Percentiles rank a stretch among this genome's conserved stretches.
These are phyloP conservation scores for Schlechtendalia chinensis DNA, from an alignment of 1,140 invertebrate genomes.

Conservation along the genomic window DNA sequence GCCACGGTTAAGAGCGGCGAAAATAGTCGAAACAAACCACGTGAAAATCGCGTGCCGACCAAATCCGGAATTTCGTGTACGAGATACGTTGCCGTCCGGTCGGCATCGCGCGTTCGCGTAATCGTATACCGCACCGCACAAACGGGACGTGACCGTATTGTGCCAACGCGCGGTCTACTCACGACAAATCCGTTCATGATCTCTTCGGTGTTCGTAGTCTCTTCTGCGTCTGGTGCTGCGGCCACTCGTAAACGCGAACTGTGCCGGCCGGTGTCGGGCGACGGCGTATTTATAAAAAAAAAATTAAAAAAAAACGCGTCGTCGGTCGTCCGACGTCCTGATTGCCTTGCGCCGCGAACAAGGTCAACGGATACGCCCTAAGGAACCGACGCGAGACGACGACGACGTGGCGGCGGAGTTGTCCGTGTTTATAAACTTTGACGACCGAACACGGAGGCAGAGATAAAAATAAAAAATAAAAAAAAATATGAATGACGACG, in stretches of 20 bases:
- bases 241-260: constrained; percentile 22
- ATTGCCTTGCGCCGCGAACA: constrained; percentile 16
- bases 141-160: no score
- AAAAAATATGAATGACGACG: neutral
- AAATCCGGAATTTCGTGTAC: no score
- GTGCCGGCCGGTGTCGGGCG: neutral
- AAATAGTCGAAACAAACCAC: no score
- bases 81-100: no score
- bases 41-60: no score
- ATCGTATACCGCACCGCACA: no score
- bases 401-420: no score
- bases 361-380: constrained; percentile 41
- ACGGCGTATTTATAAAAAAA: constrained; percentile 34
- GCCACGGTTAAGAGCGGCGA: no score
- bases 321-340: neutral
- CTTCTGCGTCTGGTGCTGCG: constrained; percentile 3
- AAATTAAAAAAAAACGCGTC: no score
- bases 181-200: constrained; percentile 44
- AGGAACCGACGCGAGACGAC: neutral
- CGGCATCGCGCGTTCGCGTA: no score
- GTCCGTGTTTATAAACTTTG: no score
- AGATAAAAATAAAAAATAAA: neutral
- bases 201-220: constrained; percentile 13
- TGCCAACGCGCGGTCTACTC: constrained; percentile 14
- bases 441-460: neutral